Conservation (phyloP, 2,113 vertebrate genomes). For the Carlito syrichta region DNA sequence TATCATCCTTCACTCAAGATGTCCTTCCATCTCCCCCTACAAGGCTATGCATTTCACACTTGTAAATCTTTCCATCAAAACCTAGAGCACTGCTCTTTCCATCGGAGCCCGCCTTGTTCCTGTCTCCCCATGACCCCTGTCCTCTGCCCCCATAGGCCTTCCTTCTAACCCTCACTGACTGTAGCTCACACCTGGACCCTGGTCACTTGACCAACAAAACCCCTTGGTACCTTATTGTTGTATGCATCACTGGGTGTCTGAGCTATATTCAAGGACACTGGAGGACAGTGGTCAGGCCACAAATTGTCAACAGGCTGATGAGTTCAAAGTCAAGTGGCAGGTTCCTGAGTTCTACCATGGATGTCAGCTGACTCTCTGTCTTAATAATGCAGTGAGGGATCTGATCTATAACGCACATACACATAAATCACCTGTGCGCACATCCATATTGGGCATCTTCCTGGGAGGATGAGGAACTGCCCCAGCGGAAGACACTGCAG, state of each 20-base stretch:
- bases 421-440: no score
- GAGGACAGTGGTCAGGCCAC: background rate
- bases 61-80: background rate
- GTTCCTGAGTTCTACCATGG: background rate
- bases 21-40: background rate
- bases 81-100: accelerated
- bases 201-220: background rate
- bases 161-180: no score
- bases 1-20: accelerated
- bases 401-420: background rate
- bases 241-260: no score
- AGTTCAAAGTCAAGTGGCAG: no score
- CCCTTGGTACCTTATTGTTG: accelerated
- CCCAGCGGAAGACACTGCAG: no score
- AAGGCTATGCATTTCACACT: accelerated
- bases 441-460: background rate
- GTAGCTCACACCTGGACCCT: background rate
- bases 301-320: accelerated
- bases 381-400: no score
- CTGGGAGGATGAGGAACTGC: background rate
- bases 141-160: accelerated
- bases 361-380: background rate
- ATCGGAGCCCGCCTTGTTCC: accelerated
- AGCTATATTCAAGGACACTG: accelerated
- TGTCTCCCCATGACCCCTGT: background rate